Percentiles rank a stretch among this genome's conserved stretches.
phyloP scores from a whole-genome alignment of 2,113 vertebrate genomes.

The Ptyas mucosa region DNA sequence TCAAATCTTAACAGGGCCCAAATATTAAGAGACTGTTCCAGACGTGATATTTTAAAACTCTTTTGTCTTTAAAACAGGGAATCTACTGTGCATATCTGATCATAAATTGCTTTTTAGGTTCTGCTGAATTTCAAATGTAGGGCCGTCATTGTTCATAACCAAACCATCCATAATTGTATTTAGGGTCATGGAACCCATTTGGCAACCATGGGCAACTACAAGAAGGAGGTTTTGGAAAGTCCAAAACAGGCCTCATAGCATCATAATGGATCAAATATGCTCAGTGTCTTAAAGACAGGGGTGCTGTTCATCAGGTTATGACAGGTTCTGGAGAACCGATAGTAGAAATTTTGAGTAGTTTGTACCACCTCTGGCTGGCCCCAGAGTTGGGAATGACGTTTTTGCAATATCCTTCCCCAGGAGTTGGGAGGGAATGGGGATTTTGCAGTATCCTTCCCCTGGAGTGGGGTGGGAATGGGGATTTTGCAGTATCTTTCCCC shows the following conservation, averaged over 20 bases:
- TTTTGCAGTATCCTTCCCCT: too few relatives aligned
- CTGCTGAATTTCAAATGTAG: not conserved
- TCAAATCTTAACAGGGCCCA: not conserved
- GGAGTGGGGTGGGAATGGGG: too few relatives aligned
- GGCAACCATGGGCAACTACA: not conserved
- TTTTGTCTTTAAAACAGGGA: not conserved
- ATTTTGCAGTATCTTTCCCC: too few relatives aligned
- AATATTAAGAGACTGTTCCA: not conserved
- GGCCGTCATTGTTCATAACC: not conserved
- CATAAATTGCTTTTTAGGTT: not conserved
- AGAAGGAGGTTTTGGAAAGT: not conserved
- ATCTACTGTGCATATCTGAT: not conserved
- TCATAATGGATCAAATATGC: not conserved
- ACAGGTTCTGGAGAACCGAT: too few relatives aligned
- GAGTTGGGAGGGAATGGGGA: too few relatives aligned
- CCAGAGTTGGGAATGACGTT: too few relatives aligned
- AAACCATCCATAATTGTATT: not conserved
- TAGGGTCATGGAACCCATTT: not conserved
- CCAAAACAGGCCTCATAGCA: not conserved
- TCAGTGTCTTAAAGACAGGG: not conserved
- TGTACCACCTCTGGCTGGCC: too few relatives aligned
- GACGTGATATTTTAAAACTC: not conserved
- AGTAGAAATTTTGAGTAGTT: too few relatives aligned
- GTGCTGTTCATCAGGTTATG: too few relatives aligned
- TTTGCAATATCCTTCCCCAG: too few relatives aligned